Evolutionary conservation across 2,888 invertebrate species (phyloP).

Genomic region (Orgyia antiqua): DNA sequence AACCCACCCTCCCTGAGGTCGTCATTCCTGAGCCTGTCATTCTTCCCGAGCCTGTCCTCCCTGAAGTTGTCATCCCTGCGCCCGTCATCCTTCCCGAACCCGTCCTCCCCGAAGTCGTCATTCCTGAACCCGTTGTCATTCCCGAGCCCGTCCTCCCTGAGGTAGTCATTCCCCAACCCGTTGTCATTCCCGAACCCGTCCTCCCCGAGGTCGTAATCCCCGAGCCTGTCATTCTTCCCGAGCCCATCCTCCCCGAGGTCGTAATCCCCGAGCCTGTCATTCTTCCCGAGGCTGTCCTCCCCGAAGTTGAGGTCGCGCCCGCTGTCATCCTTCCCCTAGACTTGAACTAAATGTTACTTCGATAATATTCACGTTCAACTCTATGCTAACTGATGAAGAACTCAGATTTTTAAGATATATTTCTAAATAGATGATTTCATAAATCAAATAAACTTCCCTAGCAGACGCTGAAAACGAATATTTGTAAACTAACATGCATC

Average conservation of each 20-base stretch:
- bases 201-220: constrained; percentile 7
- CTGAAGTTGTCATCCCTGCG: constrained; percentile 14
- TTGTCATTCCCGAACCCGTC: constrained; percentile 7
- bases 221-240: constrained; percentile 2
- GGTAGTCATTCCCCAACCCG: constrained; percentile 10
- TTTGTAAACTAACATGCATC: no score
- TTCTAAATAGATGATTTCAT: no score
- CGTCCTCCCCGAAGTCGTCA: constrained; percentile 8
- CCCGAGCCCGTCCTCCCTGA: constrained; percentile 10
- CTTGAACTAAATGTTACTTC: constrained; percentile 14
- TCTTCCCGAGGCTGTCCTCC: constrained; percentile 9
- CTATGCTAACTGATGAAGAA: no score
- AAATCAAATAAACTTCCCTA: no score
- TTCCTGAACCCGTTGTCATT: constrained; percentile 8
- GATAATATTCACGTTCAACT: no score
- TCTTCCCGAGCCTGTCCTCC: constrained; percentile 12
- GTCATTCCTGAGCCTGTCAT: constrained; percentile 12
- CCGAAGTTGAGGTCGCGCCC: constrained; percentile 14
- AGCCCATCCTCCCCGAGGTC: constrained; percentile 6
- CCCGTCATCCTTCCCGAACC: constrained; percentile 13
- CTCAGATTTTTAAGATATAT: no score
- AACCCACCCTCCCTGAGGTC: constrained; percentile 12
- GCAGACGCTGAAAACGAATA: no score
- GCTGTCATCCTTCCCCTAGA: constrained; percentile 10
- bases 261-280: constrained; percentile 12